A percentile compares a stretch with the other conserved stretches of the same genome.
These are phyloP conservation scores for Lasioglossum zephyrum DNA, from an alignment of 2,888 invertebrate genomes.

Conservation along the genomic window DNA sequence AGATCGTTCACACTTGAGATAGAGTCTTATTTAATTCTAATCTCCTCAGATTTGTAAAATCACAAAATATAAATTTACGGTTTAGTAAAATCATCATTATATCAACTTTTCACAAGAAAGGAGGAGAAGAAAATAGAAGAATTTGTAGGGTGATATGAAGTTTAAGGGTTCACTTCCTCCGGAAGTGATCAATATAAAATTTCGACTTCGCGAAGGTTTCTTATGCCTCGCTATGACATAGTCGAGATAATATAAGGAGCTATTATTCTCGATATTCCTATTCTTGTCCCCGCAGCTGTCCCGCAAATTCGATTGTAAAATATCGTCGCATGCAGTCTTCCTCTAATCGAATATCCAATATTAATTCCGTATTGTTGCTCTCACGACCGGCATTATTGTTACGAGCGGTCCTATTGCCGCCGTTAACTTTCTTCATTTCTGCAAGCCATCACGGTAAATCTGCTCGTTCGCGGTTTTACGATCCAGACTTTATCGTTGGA, in stretches of 20 bases:
- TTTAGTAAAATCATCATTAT: neutral
- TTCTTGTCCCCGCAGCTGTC: neutral
- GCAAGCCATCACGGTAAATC: constrained; percentile 28
- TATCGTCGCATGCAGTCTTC: neutral
- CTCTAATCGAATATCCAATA: constrained; percentile 17
- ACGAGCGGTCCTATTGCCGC: neutral
- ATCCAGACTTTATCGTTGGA: constrained; percentile 32
- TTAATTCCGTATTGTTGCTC: constrained; percentile 22
- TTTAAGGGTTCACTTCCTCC: constrained; percentile 63
- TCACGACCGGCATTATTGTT: constrained; percentile 13
- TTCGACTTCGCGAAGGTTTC: constrained; percentile 78
- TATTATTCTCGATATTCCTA: constrained; percentile 46
- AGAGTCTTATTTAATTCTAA: neutral
- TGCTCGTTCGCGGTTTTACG: constrained; percentile 46
- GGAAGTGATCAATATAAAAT: constrained; percentile 70
- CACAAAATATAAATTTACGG: neutral
- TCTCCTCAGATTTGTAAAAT: neutral
- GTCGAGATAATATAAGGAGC: constrained; percentile 77
- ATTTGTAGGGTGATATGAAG: constrained; percentile 70
- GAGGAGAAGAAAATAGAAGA: constrained; percentile 52
- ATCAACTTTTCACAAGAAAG: neutral
- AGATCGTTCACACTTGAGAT: neutral
- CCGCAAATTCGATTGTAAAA: constrained; percentile 25
- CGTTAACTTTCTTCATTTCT: constrained; percentile 33
- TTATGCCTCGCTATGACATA: constrained; percentile 79